phyloP scores from a whole-genome alignment of 2,797 vertebrate species.

The Gallinago solitaria region DNA sequence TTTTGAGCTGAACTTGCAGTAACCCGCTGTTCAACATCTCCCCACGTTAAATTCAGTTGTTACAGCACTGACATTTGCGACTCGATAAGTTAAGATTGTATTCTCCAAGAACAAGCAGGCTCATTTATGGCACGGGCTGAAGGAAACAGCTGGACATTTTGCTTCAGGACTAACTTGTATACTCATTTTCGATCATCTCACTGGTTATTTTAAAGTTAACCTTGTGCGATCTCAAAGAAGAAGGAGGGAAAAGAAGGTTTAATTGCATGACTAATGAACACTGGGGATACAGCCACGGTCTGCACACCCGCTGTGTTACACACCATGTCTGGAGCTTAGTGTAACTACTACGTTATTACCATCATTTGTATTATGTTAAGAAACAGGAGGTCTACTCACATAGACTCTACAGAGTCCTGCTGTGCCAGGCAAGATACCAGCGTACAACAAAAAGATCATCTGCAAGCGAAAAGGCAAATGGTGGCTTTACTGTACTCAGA shows the following conservation, averaged over 20 bases:
- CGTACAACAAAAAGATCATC: neutral
- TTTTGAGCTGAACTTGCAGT: neutral
- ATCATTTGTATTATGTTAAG: neutral
- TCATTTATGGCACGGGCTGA: neutral
- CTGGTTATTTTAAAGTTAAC: neutral
- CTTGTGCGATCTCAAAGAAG: neutral
- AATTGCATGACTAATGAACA: neutral
- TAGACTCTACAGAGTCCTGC: neutral
- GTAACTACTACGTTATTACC: neutral
- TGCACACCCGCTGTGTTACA: neutral
- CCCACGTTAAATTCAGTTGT: neutral
- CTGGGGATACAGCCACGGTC: neutral
- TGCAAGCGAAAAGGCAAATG: neutral
- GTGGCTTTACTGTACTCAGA: neutral
- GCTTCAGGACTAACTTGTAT: neutral
- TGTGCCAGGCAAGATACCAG: neutral
- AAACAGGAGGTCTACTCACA: neutral
- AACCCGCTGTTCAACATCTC: slow-evolving; percentile 14
- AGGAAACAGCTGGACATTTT: neutral
- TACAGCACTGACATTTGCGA: slow-evolving; percentile 10
- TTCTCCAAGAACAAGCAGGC: neutral
- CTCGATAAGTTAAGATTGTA: neutral
- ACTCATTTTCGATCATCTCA: neutral
- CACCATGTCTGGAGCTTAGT: neutral
- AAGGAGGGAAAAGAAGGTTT: neutral